Base-by-base conservation (phyloP, 2,113 vertebrate genomes). In the Alaudala cheleensis region DNA sequence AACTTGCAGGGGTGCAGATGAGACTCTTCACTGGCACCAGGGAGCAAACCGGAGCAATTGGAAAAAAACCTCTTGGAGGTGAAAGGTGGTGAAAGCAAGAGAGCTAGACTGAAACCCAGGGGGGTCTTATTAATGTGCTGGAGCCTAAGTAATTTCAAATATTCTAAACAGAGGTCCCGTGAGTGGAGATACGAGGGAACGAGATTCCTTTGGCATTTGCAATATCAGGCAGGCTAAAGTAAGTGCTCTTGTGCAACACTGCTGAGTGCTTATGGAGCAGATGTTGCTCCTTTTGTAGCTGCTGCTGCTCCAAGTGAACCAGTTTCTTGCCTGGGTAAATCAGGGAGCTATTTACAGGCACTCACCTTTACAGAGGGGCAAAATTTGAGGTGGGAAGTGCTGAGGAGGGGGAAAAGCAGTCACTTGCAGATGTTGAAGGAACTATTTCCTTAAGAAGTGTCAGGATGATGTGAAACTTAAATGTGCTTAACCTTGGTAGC, bases 91-190 rank as follows among this genome's bases (percentile, higher is more conserved):
- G 2, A 72, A 73, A 77, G 33, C 50, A 51, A 34, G 34, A 81
- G 56, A 84, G 24, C 21, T 44, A 26, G 60, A 72, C 50, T 26
- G 50, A 86, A 88, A 74, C 64, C 49, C 23, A 0, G 34, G 44
- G 84, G 72, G 40, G 22, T 72, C 90, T n/a, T 65, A 14, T 34
- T 74, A 45, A 51, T 6, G 25, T 71, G 29, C 62, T 70, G 62
- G 74, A 93, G 78, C 92, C 71, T 77, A 33, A 96, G 69, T 83
- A 95, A 96, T 95, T 96, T 77, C 81, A 97, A 87, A 53, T 95
- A 92, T 95, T 93, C 66, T 85, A 92, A 95, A 88, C 91, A 90
- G 93, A 95, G 62, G 81, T 95, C 92, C 77, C 3, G 1, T 69
- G 91, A 89, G 94, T 3, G 76, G 93, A 90, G 71, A 85, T 91